A percentile compares a stretch with the other conserved stretches of the same genome.
These are phyloP conservation scores for Diarsia rubi DNA, from an alignment of 2,888 invertebrate genomes.

Conservation along the genomic window DNA sequence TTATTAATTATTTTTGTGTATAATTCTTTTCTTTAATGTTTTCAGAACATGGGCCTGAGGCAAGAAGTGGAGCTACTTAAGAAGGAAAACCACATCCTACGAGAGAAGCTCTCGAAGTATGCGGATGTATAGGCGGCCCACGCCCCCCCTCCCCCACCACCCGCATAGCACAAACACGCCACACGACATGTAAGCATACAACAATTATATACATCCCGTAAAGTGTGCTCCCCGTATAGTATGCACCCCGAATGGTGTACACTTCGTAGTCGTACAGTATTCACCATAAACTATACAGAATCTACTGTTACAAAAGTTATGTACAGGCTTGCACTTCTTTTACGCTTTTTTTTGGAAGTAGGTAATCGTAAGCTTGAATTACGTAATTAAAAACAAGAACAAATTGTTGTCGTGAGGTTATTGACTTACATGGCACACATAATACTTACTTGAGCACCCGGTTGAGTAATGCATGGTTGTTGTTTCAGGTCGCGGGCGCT, in stretches of 20 bases:
- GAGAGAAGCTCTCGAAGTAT: conserved; percentile 97
- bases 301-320: too few species aligned
- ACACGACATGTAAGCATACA: conserved; percentile 80
- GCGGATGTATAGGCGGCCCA: conserved; percentile 93
- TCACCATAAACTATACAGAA: neutral
- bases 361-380: neutral
- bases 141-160: conserved; percentile 62
- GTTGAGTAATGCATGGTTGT: neutral
- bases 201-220: too few species aligned
- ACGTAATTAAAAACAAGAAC: neutral
- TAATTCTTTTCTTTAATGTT: conserved; percentile 29
- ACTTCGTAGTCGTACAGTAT: neutral
- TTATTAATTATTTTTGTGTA: neutral
- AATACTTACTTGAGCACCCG: too few species aligned
- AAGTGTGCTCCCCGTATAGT: neutral
- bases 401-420: neutral
- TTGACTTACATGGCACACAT: neutral
- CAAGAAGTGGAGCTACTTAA: conserved; percentile 97
- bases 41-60: conserved; percentile 96
- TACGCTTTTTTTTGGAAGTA: neutral
- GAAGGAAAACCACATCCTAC: conserved; percentile 97
- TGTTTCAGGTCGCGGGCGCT: conserved; percentile 77
- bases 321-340: too few species aligned
- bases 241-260: neutral
- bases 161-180: conserved; percentile 86